These are phyloP conservation scores for Actinostola sp. DNA, from an alignment of 92 coral and sea anemone species.

Conservation along the genomic window DNA sequence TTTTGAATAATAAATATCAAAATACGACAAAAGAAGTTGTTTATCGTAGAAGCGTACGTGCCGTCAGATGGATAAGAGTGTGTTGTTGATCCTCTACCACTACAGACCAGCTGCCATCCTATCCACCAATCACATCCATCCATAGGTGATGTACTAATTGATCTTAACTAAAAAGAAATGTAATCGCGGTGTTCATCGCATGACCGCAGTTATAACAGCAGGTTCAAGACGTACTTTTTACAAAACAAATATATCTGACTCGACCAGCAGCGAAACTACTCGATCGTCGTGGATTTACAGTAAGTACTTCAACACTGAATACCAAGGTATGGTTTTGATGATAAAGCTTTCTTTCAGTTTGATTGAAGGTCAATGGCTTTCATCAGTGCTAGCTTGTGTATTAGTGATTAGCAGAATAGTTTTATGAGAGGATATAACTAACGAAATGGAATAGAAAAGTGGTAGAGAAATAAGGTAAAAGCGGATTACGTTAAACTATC, in stretches of 20 bases:
- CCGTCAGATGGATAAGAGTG: background rate
- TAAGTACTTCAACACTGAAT: too few relatives aligned
- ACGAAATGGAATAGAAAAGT: background rate
- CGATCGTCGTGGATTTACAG: background rate
- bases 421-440: too few relatives aligned
- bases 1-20: too few relatives aligned
- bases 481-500: background rate
- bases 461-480: background rate
- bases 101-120: background rate
- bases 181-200: background rate
- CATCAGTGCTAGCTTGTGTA: background rate
- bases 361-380: background rate
- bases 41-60: background rate
- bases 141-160: background rate
- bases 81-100: too few relatives aligned
- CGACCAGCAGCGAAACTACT: too few relatives aligned
- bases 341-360: too few relatives aligned
- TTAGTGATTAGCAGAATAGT: too few relatives aligned
- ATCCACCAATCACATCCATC: background rate
- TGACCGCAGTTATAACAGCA: background rate
- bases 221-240: background rate
- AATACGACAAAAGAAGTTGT: too few relatives aligned
- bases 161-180: constrained; percentile 8
- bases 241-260: too few relatives aligned
- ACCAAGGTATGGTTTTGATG: too few relatives aligned